phyloP scores from a whole-genome alignment of 2,113 vertebrate genomes.

The Nyctereutes procyonoides region DNA sequence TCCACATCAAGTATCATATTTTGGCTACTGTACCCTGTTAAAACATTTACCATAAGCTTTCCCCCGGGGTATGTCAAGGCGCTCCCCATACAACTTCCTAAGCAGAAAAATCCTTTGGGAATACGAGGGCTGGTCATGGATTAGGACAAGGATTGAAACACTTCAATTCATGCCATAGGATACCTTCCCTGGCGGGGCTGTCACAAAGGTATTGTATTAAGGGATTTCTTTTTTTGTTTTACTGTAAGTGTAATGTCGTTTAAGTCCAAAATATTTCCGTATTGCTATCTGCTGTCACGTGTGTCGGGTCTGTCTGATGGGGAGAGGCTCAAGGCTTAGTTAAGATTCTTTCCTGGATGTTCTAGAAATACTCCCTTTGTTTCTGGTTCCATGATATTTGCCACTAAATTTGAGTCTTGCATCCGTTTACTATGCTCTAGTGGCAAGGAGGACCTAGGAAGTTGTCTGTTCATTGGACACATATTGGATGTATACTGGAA shows the following conservation, averaged over 20 bases:
- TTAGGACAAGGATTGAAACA: background rate
- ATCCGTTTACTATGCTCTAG: background rate
- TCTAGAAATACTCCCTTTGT: background rate
- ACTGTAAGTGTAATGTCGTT: background rate
- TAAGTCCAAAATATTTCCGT: conserved; percentile 2
- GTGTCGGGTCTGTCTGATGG: background rate
- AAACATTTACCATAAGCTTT: conserved; percentile 24
- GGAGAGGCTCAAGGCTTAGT: background rate
- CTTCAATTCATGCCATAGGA: background rate
- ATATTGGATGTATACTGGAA: background rate
- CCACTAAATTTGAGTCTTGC: background rate
- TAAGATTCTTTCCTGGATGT: background rate
- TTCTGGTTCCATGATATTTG: background rate
- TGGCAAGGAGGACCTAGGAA: background rate
- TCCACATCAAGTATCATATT: background rate
- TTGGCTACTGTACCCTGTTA: conserved; percentile 56
- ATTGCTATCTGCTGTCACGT: background rate
- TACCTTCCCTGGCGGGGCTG: background rate
- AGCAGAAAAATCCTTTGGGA: conserved; percentile 12
- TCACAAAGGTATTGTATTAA: background rate
- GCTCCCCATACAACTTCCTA: conserved; percentile 29
- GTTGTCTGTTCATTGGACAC: background rate
- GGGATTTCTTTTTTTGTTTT: conserved; percentile 36
- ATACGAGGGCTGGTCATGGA: background rate
- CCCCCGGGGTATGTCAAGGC: background rate